Evolutionary conservation across 1,140 invertebrate species (phyloP).

Genomic region (Eumaeus atala): DNA sequence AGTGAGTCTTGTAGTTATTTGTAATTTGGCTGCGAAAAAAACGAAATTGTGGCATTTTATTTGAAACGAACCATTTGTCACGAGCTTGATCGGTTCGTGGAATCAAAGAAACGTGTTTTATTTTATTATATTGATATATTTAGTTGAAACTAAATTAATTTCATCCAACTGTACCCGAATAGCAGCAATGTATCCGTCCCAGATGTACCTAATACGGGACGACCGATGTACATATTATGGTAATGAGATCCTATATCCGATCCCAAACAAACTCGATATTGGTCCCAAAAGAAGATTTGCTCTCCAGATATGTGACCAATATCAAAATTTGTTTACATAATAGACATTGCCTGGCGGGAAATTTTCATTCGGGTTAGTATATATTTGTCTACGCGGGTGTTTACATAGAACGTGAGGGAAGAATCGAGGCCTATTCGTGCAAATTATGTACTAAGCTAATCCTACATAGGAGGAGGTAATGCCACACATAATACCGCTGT

Average conservation of each 20-base stretch:
- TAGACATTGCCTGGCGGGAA: neutral
- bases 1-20: too few relatives aligned
- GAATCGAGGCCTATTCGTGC: too few relatives aligned
- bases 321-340: slow-evolving; percentile 14
- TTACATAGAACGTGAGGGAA: too few relatives aligned
- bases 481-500: too few relatives aligned
- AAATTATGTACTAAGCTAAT: too few relatives aligned
- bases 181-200: neutral
- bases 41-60: too few relatives aligned
- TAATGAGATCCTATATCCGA: slow-evolving; percentile 36
- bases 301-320: slow-evolving; percentile 16
- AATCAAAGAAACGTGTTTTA: too few relatives aligned
- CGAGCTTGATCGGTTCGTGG: too few relatives aligned
- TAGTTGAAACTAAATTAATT: slow-evolving; percentile 4
- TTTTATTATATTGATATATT: slow-evolving; percentile 2
- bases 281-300: slow-evolving; percentile 22
- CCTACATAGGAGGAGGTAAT: too few relatives aligned
- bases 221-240: slow-evolving; percentile 35
- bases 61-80: too few relatives aligned
- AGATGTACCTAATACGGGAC: neutral
- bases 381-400: too few relatives aligned
- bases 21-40: too few relatives aligned
- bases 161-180: neutral
- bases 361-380: neutral
- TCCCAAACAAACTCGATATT: slow-evolving; percentile 32